Base-by-base conservation (phyloP, 2,888 invertebrate genomes). In the Agonopterix subpropinquella region DNA sequence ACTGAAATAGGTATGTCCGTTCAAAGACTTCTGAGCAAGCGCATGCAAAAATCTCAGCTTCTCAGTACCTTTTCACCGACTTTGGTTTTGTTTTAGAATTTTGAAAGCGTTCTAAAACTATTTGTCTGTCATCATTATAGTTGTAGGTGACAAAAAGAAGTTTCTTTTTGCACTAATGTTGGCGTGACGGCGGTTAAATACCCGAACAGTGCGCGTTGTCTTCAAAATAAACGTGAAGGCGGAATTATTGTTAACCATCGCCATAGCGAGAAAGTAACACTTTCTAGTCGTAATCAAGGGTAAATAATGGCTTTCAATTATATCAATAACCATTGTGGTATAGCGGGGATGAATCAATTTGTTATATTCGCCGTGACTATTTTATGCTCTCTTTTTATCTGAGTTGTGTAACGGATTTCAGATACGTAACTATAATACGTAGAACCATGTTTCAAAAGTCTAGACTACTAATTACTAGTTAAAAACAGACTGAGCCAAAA, bases 211-310 rank as follows among this genome's bases (percentile, higher is more conserved):
- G 59, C 62, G 69, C 64, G 64, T 61, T 57, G 54, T 60, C 62
- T 69, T 72, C 62, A 62, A 75, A 78, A 72, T 70, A 70, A 75
- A 68, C 71, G 74, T 73, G 70, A 73, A 71, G 65, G 60, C 56
- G 58, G 59, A 67, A 72, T 73, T 64, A 70, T 67, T 72, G 67
- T 74, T 70, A 65, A 61, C 65, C 62, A 64, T 70, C 63, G 59
- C 44, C 35, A 39, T 15, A 36, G 37, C 67, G 76, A 72, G 81
- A 84, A 82, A 82, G 80, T 66, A 62, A 63, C 67, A 71, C 82
- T 85, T 82, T 84, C 80, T 77, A 74, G 64, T 56, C 59, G 61
- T 70, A 71, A 77, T 75, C 66, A 79, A 77, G 67, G 72, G 74
- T 73, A 73, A 72, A 75, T 72, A 74, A 77, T 74, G 61, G 64